Evolutionary conservation across 2,113 vertebrate genomes (phyloP), one percentile per base, ranked within the genome.

Genomic region (Capreolus pygargus): DNA sequence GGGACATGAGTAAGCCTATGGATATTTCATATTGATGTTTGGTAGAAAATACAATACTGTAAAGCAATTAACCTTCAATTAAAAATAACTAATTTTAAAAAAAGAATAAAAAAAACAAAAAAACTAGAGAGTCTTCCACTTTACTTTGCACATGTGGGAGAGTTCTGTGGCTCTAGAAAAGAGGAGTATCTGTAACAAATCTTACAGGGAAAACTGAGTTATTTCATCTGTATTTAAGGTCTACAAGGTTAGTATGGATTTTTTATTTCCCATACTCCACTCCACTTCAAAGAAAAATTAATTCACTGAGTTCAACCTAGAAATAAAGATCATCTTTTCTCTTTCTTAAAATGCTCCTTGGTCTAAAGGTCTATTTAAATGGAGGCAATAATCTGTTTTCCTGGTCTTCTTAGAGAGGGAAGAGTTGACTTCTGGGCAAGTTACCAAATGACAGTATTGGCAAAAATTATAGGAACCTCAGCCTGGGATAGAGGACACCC

Each of bases 301-400:
- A 95, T 43, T 92, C 85, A 84, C 23, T 47, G 45, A 97, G 67
- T 13, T 58, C 67, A 92, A 54, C 74, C 47, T 52, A 76, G 6
- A 70, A 92, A 96, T 81, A 96, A 89, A 57, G 30, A 89, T 52
- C 43, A 61, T 33, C 67, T 89, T 96, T 94, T 52, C n/a, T 95
- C 76, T 91, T 92, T 79, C 70, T 95, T 85, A 96, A 94, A 93
- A 90, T 33, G 64, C 15, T 95, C 79, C 43, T 86, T 45, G 33
- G 45, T 82, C 85, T 93, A 91, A 89, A 89, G 1, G 36, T 52
- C 33, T 60, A 67, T 70, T 86, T 58, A 64, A 95, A 91, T 67
- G 54, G 21, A 36, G 21, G 81, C 83, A 97, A 87, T 55, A 50
- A 17, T 83, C 57, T 83, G 61, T 52, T 78, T 91, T 86, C 17